Evolutionary conservation across 2,113 vertebrate species (phyloP).

Genomic region (Hippolais icterina): DNA sequence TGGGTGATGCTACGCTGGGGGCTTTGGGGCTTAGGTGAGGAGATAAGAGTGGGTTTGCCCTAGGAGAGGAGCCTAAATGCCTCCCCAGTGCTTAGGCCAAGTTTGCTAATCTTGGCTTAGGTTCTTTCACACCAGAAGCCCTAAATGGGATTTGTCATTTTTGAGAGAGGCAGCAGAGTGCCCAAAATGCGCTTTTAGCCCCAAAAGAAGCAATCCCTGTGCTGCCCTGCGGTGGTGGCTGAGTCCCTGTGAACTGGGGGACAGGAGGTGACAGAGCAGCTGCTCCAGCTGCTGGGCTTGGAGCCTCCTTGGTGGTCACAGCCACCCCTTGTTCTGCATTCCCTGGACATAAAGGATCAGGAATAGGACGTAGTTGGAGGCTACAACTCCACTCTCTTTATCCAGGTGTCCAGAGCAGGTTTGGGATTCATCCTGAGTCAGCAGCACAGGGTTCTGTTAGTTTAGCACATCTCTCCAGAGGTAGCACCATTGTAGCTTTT

Average conservation of each 20-base stretch:
- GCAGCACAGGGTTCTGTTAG: not conserved
- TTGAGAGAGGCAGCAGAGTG: not conserved
- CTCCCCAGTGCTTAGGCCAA: not conserved
- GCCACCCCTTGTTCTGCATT: not conserved
- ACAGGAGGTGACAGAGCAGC: rapidly evolving
- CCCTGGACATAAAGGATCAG: not conserved
- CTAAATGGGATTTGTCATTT: not conserved
- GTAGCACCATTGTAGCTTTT: conserved; percentile 45
- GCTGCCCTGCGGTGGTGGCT: not conserved
- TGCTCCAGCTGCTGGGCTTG: not conserved
- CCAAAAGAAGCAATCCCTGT: not conserved
- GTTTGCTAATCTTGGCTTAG: not conserved
- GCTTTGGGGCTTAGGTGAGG: not conserved
- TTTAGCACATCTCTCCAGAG: not conserved
- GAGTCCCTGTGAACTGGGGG: not conserved
- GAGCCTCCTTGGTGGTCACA: not conserved
- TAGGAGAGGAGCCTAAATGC: not conserved
- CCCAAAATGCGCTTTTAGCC: not conserved
- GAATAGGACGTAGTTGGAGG: not conserved
- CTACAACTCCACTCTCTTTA: rapidly evolving
- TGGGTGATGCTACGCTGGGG: not conserved
- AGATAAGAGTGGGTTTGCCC: not conserved
- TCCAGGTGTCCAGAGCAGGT: not conserved
- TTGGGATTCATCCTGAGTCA: not conserved
- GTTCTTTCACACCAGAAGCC: not conserved